Evolutionary conservation across 2,888 invertebrate species (phyloP).

Genomic region (Troides helena): DNA sequence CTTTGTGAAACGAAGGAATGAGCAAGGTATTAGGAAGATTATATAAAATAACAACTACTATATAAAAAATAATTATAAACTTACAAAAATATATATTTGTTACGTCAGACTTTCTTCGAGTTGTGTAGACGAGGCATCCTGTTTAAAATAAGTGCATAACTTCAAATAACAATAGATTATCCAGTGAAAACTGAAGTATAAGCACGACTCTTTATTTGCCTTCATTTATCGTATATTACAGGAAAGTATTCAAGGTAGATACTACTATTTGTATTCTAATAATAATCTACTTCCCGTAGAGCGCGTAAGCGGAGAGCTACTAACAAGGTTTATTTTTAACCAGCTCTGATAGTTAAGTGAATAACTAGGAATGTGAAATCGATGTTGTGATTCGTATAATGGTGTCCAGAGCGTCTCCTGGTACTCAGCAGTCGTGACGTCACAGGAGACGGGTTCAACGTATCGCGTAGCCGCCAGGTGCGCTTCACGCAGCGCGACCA

Average conservation of each 20-base stretch:
- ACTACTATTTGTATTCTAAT: slow-evolving; percentile 12
- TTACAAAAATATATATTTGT: too few species aligned
- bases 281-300: slow-evolving; percentile 15
- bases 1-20: too few species aligned
- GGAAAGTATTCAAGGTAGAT: slow-evolving; percentile 4
- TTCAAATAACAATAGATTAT: too few species aligned
- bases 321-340: slow-evolving; percentile 30
- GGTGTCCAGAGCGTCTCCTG: slow-evolving; percentile 24
- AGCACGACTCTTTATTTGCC: too few species aligned
- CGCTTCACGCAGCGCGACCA: slow-evolving; percentile 50
- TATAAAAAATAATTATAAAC: too few species aligned
- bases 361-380: slow-evolving; percentile 42
- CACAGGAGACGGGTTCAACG: slow-evolving; percentile 72
- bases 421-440: slow-evolving; percentile 62
- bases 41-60: too few species aligned
- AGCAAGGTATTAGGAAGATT: too few species aligned
- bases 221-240: background rate
- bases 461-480: slow-evolving; percentile 63
- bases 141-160: too few species aligned
- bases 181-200: too few species aligned
- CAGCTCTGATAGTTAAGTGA: slow-evolving; percentile 26
- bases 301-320: slow-evolving; percentile 17
- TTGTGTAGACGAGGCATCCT: too few species aligned
- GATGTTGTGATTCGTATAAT: slow-evolving; percentile 42
- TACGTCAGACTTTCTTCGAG: too few species aligned